Percentiles rank a stretch among this genome's conserved stretches.
Conservation (phyloP, 2,888 invertebrate genomes). For the Brenthis hecate region DNA sequence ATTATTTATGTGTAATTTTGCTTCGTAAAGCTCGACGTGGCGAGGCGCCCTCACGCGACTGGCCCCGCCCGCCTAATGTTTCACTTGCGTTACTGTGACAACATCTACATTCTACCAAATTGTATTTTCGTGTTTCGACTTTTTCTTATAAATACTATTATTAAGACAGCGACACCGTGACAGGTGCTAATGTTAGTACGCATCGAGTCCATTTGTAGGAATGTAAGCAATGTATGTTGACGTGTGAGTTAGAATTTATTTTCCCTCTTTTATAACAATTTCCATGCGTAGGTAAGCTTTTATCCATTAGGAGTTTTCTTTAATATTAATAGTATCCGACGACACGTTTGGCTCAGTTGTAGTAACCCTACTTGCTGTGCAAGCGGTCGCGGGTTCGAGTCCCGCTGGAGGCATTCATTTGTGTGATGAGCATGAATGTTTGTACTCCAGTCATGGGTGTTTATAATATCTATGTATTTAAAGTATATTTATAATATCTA, state of each 20-base stretch:
- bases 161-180: slow-evolving; percentile 75
- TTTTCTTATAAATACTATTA: slow-evolving; percentile 82
- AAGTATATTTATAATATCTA: no score
- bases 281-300: not conserved
- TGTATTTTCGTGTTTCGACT: slow-evolving; percentile 81
- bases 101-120: slow-evolving; percentile 79
- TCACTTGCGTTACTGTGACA: slow-evolving; percentile 78
- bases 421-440: no score
- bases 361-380: no score
- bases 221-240: slow-evolving; percentile 57
- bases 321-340: no score
- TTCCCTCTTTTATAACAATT: not conserved
- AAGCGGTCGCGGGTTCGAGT: no score
- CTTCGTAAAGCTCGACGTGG: slow-evolving; percentile 52
- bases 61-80: slow-evolving; percentile 70
- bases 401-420: no score
- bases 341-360: no score
- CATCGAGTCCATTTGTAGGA: slow-evolving; percentile 65
- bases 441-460: no score
- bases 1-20: slow-evolving; percentile 57
- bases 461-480: no score
- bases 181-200: slow-evolving; percentile 76
- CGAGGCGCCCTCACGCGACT: slow-evolving; percentile 50
- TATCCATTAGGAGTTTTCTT: slow-evolving; percentile 1
- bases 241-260: slow-evolving; percentile 10